Evolutionary conservation across 2,888 invertebrate genomes (phyloP), one percentile per base, ranked within the genome.

Genomic region (Thera obeliscata): DNA sequence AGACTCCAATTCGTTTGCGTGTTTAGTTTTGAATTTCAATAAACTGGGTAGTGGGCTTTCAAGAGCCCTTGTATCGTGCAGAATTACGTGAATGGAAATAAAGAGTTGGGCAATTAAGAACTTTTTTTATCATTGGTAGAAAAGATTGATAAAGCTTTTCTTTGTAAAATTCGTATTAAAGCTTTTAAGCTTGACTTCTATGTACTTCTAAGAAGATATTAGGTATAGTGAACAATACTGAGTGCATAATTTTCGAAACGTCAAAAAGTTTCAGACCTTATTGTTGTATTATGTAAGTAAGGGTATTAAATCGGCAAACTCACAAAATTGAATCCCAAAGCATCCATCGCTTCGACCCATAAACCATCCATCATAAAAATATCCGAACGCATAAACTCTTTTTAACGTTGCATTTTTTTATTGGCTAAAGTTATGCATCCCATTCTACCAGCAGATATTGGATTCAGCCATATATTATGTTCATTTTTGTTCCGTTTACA

Each of bases 401-500:
- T 79, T 78, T 73, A 69, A 76, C 75, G 69, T 75, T 81, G 83
- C 83, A 80, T 67, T 75, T 76, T 75, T 75, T 71, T 74, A 62
- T 73, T 72, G 71, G 68, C 64, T 69, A 59, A 67, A 67, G 74
- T 72, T 81, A 76, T 83, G 83, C 85, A 82, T 80, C 83, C 81
- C 81, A 80, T 79, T 74, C 78, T 82, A 74, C 71, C 78, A 70
- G 56, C 64, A 43, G 81, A 83, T 85, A 85, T 84, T 81, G 82
- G 80, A 81, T 84, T 52, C 84, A 84, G 79, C 81, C 79, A 88
- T 87, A 81, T 83, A 33, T 80, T 81, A 81, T 82, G 85, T 88
- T 80, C 84, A 52, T 52, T 22, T 46, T 46, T 84, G 82, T 84
- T 85, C 82, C 86, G 87, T 87, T 87, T 87, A 90, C 90, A 91